These are phyloP conservation scores for Phylloscopus collybita DNA, from an alignment of 2,797 vertebrate genomes.

Conservation along the genomic window DNA sequence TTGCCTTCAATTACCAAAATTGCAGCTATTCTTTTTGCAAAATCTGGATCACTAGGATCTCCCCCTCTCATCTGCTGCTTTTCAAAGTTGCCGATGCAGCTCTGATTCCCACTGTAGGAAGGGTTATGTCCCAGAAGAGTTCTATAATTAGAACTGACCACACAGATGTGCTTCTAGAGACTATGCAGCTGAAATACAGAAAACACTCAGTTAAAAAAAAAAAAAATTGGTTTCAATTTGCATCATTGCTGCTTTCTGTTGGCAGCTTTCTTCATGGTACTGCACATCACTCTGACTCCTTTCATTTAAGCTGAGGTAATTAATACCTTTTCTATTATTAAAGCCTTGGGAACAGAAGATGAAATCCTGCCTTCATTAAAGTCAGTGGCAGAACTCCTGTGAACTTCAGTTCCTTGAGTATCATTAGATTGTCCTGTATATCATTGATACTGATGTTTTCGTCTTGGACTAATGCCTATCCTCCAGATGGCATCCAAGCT, in stretches of 20 bases:
- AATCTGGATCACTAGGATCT: not conserved
- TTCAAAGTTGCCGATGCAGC: not conserved
- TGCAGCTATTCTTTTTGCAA: not conserved
- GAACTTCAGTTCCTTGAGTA: slow-evolving; percentile 10
- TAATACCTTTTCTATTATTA: slow-evolving; percentile 68
- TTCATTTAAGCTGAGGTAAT: slow-evolving; percentile 40
- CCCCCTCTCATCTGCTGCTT: not conserved
- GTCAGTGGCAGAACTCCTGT: not conserved
- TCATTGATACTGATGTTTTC: slow-evolving; percentile 13
- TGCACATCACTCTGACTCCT: not conserved
- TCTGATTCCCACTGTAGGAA: not conserved
- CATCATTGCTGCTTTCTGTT: not conserved
- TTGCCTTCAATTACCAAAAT: not conserved
- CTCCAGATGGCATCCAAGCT: slow-evolving; percentile 57
- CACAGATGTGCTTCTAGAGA: slow-evolving; percentile 59
- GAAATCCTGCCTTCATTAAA: slow-evolving; percentile 26
- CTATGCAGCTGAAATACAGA: slow-evolving; percentile 13
- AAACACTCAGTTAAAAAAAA: not conserved
- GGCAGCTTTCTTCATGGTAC: not conserved
- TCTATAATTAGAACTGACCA: slow-evolving; percentile 65
- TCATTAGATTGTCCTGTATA: not conserved
- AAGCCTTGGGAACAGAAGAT: slow-evolving; percentile 47
- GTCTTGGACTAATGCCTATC: slow-evolving; percentile 32
- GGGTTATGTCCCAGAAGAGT: slow-evolving; percentile 25
- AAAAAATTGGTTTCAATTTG: not conserved